phyloP scores from a whole-genome alignment of 1,140 invertebrate genomes.

The Leucophenga varia region DNA sequence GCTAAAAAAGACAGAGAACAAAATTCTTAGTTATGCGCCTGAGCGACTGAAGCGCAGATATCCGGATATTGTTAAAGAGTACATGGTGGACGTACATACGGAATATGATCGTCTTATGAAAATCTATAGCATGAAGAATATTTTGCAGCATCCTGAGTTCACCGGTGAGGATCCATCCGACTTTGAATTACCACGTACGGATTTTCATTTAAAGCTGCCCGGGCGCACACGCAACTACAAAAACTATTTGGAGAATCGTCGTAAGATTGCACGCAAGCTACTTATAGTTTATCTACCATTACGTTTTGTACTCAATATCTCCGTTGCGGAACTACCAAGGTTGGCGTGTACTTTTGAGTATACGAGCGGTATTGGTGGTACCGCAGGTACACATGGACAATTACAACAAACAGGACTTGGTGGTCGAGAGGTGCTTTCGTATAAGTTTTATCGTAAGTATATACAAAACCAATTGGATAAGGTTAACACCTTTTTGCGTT shows the following conservation, averaged over 20 bases:
- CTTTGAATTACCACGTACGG: conserved; percentile 29
- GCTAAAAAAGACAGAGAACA: conserved; percentile 42
- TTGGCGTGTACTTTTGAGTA: conserved; percentile 36
- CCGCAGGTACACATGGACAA: conserved; percentile 48
- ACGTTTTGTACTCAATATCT: conserved; percentile 61
- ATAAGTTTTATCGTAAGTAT: conserved; percentile 49
- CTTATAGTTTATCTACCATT: conserved; percentile 66
- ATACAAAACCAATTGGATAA: conserved; percentile 54
- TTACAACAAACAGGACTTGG: conserved; percentile 57
- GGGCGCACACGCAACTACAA: conserved; percentile 64
- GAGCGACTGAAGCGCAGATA: conserved; percentile 38
- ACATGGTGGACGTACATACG: conserved; percentile 48
- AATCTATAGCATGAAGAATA: conserved; percentile 51
- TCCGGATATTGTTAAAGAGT: conserved; percentile 40
- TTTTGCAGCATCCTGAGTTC: conserved; percentile 40
- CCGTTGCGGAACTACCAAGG: conserved; percentile 59
- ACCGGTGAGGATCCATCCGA: conserved; percentile 34
- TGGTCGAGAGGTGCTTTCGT: conserved; percentile 35
- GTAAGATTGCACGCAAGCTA: conserved; percentile 59
- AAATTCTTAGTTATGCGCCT: conserved; percentile 45
- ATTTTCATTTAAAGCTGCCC: conserved; percentile 30
- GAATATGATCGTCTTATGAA: conserved; percentile 51
- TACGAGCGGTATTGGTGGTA: conserved; percentile 57
- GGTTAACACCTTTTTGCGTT: conserved; percentile 45
- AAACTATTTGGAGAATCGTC: conserved; percentile 62